These are phyloP conservation scores for Drosophila koepferae DNA, from an alignment of 2,888 invertebrate genomes.

Conservation along the genomic window DNA sequence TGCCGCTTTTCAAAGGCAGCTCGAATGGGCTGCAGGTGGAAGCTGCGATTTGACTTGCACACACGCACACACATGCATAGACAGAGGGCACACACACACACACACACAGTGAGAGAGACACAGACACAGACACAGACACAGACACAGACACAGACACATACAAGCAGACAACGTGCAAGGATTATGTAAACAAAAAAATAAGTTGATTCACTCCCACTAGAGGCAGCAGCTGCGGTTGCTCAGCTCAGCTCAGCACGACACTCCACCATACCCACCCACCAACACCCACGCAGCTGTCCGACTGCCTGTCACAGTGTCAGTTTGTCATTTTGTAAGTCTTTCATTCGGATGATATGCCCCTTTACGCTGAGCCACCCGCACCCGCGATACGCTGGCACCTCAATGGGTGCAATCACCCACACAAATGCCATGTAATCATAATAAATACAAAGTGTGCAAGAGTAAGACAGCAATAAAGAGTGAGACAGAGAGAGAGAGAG, in stretches of 20 bases:
- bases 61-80: conserved; percentile 3
- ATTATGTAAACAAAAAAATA: conserved; percentile 80
- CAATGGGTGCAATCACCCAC: conserved; percentile 74
- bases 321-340: conserved; percentile 41
- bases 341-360: conserved; percentile 43
- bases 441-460: conserved; percentile 38
- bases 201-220: conserved; percentile 57
- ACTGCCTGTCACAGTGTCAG: conserved; percentile 25
- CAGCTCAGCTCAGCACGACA: neutral
- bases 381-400: conserved; percentile 29
- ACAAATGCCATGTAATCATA: conserved; percentile 59
- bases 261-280: neutral
- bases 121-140: neutral
- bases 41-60: conserved; percentile 48
- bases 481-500: neutral
- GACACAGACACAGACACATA: conserved; percentile 8
- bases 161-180: conserved; percentile 72
- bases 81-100: conserved; percentile 7
- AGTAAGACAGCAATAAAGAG: neutral
- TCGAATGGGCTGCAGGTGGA: conserved; percentile 56
- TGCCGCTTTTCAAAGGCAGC: conserved; percentile 53
- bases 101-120: neutral
- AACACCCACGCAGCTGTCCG: neutral
- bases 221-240: conserved; percentile 26
- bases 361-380: conserved; percentile 4